phyloP scores from a whole-genome alignment of 2,888 invertebrate genomes.

The Thymelicus lineola region DNA sequence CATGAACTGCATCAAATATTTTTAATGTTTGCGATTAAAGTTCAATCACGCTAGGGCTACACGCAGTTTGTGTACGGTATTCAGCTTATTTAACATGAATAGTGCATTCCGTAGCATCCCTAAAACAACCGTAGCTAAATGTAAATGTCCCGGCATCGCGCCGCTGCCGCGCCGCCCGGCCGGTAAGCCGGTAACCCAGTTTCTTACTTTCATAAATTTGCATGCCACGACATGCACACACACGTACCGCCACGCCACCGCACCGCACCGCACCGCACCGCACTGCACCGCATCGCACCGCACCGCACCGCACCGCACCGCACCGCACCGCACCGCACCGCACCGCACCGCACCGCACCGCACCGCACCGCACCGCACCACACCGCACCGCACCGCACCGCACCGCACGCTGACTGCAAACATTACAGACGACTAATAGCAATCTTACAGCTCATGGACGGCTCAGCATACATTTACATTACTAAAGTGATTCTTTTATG shows the following conservation, averaged over 20 bases:
- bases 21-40: no score
- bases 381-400: background rate
- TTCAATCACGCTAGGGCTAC: no score
- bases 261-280: background rate
- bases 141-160: background rate
- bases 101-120: no score
- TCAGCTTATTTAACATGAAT: no score
- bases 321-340: background rate
- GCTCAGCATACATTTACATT: background rate
- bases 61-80: no score
- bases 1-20: no score
- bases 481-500: background rate
- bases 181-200: conserved; percentile 25
- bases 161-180: background rate
- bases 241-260: conserved; percentile 23
- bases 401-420: background rate
- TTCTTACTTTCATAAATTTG: conserved; percentile 32
- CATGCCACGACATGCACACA: conserved; percentile 30
- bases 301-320: background rate
- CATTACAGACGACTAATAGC: background rate
- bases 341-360: background rate
- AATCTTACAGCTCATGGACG: no score
- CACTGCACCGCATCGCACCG: no score
- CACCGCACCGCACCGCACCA: no score
- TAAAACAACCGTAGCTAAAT: background rate